Base-by-base conservation (phyloP, 2,113 vertebrate species). In the Ciconia stormi region DNA sequence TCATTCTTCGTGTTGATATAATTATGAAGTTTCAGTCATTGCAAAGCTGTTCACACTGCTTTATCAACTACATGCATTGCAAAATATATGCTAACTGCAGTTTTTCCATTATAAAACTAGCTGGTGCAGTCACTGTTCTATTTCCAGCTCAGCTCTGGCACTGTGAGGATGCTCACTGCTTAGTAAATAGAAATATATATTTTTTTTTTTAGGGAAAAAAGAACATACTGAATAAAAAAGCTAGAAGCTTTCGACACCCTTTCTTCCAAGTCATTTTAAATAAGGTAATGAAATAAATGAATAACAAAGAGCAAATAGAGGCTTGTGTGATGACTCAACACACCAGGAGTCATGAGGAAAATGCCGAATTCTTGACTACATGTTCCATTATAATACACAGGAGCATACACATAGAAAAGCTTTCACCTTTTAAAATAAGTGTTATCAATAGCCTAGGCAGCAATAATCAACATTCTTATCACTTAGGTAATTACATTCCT, bases 51-150 rank as follows among this genome's bases (percentile, higher is more conserved):
- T 97, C 94, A 82, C 83, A 66, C 78, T 77, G 73, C 93, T 96
- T 92, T 94, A 85, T 82, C 87, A 92, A 81, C 78, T 67, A 87
- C 67, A 90, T 53, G 87, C 91, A 78, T 65, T 88, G 89, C 91
- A 97, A 97, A 96, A 96, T 94, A 84, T 70, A 91, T 91, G 91
- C 93, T 95, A 96, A 96, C 93, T 96, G 95, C 95, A 97, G 96
- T 82, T 97, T 95, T 94, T 95, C 91, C 91, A 93, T 97, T 95
- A 94, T 95, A 96, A 95, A 96, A 95, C 96, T 93, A 40, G 62
- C 93, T 95, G 72, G 66, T 94, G 93, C 97, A 97, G 89, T 96
- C 95, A 97, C 94, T 91, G 93, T 93, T 95, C 96, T 97, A 95
- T 97, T 97, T 97, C 93, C 89, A 97, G 97, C 95, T 82, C 89